Conservation (phyloP, 2,113 vertebrate species). For the Hemibagrus wyckioides region DNA sequence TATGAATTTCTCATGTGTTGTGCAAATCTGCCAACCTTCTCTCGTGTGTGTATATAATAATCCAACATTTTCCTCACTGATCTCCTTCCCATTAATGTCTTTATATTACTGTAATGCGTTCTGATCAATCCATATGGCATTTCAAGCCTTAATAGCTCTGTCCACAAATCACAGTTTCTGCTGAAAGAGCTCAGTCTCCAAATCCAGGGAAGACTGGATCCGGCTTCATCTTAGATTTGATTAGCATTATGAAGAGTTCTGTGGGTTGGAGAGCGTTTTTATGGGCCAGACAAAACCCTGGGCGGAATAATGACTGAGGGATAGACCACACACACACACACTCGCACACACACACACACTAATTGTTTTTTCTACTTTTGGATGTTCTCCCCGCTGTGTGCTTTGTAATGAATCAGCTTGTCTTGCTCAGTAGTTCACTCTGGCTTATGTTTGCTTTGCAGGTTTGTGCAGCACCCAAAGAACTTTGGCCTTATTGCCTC, state of each 20-base stretch:
- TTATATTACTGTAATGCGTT: not conserved
- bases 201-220: conserved; percentile 5
- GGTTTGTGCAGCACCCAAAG: conserved; percentile 98
- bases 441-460: conserved; percentile 58
- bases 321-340: conserved; percentile 3
- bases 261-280: not conserved
- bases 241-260: not conserved
- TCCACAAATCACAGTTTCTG: conserved; percentile 3
- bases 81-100: not conserved
- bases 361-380: conserved; percentile 27
- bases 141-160: not conserved
- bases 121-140: not conserved
- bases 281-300: conserved; percentile 7
- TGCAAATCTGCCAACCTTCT: not conserved
- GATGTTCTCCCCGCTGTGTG: not conserved
- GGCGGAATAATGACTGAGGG: not conserved
- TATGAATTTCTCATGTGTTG: too few relatives aligned
- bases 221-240: not conserved
- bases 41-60: not conserved
- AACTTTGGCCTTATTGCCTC: conserved; percentile 97
- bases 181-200: not conserved
- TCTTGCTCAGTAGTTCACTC: not conserved
- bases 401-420: conserved; percentile 1
- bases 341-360: not conserved
- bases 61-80: not conserved